Evolutionary conservation across 2,888 invertebrate species (phyloP).

Genomic region (Itoplectis maculator): DNA sequence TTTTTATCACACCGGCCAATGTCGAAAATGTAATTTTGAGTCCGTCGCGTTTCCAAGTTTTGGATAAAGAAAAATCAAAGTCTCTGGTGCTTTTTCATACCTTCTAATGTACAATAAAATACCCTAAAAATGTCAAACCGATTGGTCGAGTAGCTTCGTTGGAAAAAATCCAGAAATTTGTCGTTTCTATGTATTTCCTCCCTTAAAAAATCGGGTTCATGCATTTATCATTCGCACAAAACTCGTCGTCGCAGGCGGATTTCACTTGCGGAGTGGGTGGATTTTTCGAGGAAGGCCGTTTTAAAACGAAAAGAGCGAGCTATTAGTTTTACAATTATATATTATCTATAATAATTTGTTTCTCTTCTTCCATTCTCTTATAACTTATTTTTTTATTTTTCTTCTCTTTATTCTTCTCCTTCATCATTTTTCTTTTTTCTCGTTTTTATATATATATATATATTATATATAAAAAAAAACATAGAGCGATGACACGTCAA

Average conservation of each 20-base stretch:
- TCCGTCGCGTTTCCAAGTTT: too few species aligned
- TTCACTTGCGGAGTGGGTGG: conserved; percentile 29
- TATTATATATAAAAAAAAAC: conserved; percentile 78
- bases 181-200: too few species aligned
- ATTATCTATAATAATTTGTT: conserved; percentile 82
- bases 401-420: conserved; percentile 64
- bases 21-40: too few species aligned
- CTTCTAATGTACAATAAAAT: too few species aligned
- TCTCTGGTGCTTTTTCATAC: too few species aligned
- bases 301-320: conserved; percentile 75
- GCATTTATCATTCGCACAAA: conserved; percentile 34
- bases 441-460: conserved; percentile 69
- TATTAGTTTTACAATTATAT: conserved; percentile 80
- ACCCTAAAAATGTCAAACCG: too few species aligned
- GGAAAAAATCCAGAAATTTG: too few species aligned
- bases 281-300: conserved; percentile 71
- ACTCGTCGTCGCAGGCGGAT: conserved; percentile 23
- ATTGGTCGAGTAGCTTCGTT: too few species aligned
- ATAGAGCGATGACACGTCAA: conserved; percentile 79
- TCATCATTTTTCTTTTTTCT: conserved; percentile 70
- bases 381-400: conserved; percentile 76
- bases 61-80: too few species aligned
- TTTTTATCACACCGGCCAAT: too few species aligned
- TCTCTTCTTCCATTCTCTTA: conserved; percentile 73
- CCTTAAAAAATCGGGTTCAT: conserved; percentile 16